Evolutionary conservation across 2,797 vertebrate genomes (phyloP), one percentile per base, ranked within the genome.

Genomic region (Gobio occitaniae): DNA sequence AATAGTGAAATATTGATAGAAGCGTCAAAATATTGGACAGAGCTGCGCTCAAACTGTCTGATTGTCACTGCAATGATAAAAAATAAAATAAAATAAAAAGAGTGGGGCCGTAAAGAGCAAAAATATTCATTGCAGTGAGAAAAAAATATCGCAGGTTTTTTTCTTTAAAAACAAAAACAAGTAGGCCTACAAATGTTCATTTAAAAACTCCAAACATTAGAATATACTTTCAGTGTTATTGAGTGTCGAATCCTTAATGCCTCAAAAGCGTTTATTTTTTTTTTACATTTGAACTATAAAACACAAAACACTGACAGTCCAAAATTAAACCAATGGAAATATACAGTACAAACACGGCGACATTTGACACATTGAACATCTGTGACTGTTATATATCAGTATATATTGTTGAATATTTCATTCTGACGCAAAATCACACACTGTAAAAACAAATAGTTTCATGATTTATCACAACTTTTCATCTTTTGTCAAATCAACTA

Each of bases 281-380:
- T 72, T 61, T 59, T 6, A 44, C 75, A 78, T 61, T 29, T 44
- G 16, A 50, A 65, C 63, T 2, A 48, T 19, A 50, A 66, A 79
- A 79, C 59, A 65, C 41, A 77, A 59, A n/a, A 29, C 71, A 72
- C 44, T 13, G 70, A 75, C 21, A 44, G 13, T 77, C 36, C 75
- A 29, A 44, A 78, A 61, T 44, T 0, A 61, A 54, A 25, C 54
- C 56, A 63, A 63, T 61, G 56, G 11, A 47, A 44, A 25, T 11
- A 47, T 9, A 65, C 25, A 50, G 9, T 13, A 65, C 59, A 79
- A 48, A 66, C 77, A 79, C 21, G n/a, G 15, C 12, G n/a, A 78
- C 38, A 63, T 63, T 29, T 78, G 76, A 78, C 76, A 78, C 76
- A 78, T 0, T 47, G 56, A 78, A 41, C 76, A 78, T 29, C 15